These are phyloP conservation scores for Allophyes oxyacanthae DNA, from an alignment of 2,888 invertebrate species.

Conservation along the genomic window DNA sequence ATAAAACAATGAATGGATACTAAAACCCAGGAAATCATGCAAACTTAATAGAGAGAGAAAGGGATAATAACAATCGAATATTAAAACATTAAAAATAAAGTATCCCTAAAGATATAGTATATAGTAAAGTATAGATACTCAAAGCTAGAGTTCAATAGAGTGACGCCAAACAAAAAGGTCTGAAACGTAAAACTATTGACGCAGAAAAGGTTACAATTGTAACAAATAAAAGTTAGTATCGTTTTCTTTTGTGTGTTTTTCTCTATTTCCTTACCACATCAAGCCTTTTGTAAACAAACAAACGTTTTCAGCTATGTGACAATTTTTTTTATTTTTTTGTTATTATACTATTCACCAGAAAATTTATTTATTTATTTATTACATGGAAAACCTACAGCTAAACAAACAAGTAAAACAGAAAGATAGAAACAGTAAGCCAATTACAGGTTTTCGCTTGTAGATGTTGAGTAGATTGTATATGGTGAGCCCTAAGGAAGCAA, in stretches of 20 bases:
- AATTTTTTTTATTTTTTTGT: background rate
- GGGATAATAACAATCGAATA: slow-evolving; percentile 19
- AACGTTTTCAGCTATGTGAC: background rate
- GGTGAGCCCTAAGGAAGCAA: no score
- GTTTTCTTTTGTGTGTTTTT: slow-evolving; percentile 23
- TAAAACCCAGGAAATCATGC: slow-evolving; percentile 10
- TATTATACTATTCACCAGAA: no score
- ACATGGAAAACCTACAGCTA: no score
- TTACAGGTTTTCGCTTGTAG: no score
- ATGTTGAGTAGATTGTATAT: no score
- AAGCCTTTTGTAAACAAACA: background rate
- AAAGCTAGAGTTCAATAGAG: slow-evolving; percentile 16
- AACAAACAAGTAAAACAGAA: no score
- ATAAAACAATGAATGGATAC: slow-evolving; percentile 24
- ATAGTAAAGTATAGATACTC: no score
- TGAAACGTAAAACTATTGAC: slow-evolving; percentile 34
- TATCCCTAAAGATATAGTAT: no score
- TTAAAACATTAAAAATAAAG: slow-evolving; percentile 37
- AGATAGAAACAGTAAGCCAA: no score
- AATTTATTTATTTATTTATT: no score
- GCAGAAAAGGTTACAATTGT: slow-evolving; percentile 26
- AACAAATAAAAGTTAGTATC: slow-evolving; percentile 19
- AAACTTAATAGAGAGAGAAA: slow-evolving; percentile 10
- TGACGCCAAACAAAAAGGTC: slow-evolving; percentile 7
- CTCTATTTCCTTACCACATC: background rate